Conservation (phyloP, 2,797 vertebrate species). For the Zalophus californianus region DNA sequence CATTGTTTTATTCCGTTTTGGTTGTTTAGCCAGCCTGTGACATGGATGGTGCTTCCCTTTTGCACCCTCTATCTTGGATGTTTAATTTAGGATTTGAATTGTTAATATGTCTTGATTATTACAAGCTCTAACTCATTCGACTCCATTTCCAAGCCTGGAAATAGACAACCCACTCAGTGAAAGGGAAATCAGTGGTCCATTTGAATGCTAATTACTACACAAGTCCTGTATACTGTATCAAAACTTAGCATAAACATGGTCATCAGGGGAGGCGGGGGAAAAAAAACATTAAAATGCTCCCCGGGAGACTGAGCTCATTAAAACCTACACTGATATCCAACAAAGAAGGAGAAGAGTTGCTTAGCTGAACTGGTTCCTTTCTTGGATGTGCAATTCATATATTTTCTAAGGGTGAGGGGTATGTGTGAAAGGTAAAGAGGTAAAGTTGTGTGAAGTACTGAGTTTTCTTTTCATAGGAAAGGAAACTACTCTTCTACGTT, state of each 20-base stretch:
- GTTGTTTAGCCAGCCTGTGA: neutral
- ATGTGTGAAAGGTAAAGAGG: neutral
- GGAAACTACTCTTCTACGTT: neutral
- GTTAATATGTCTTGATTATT: slow-evolving; percentile 78
- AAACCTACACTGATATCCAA: slow-evolving; percentile 53
- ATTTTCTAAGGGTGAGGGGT: neutral
- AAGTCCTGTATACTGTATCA: slow-evolving; percentile 72
- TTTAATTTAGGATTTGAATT: slow-evolving; percentile 76
- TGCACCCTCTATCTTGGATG: neutral
- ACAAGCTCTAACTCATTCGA: slow-evolving; percentile 66
- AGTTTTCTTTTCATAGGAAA: slow-evolving; percentile 6
- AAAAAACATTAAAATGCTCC: slow-evolving; percentile 74
- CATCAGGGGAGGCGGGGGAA: slow-evolving; percentile 54
- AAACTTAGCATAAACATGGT: slow-evolving; percentile 76
- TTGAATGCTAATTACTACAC: slow-evolving; percentile 79
- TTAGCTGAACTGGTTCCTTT: slow-evolving; percentile 4
- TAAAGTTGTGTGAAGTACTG: neutral
- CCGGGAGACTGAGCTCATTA: slow-evolving; percentile 73
- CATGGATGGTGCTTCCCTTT: slow-evolving; percentile 21
- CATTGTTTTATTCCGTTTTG: slow-evolving; percentile 27
- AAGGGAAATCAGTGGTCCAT: slow-evolving; percentile 77
- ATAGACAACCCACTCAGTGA: slow-evolving; percentile 64
- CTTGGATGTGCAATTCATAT: neutral
- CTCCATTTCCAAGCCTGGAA: slow-evolving; percentile 71
- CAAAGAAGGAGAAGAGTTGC: slow-evolving; percentile 62